These are phyloP conservation scores for Paratilapia polleni DNA, from an alignment of 2,113 vertebrate species.

Conservation along the genomic window DNA sequence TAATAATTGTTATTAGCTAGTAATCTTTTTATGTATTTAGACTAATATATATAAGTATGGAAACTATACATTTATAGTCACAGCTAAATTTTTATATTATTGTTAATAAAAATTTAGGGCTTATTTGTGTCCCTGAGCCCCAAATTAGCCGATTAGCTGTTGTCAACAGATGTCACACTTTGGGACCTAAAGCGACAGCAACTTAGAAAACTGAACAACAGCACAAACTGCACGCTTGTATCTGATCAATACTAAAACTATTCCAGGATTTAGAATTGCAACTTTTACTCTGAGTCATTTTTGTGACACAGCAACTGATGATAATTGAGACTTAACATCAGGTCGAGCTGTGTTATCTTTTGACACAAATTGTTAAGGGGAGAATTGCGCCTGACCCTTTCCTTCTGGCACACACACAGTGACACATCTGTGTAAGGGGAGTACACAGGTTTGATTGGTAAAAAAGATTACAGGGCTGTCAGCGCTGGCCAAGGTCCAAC, in stretches of 20 bases:
- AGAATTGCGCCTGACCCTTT: slow-evolving; percentile 48
- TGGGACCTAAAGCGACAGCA: background rate
- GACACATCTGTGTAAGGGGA: slow-evolving; percentile 20
- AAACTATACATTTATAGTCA: background rate
- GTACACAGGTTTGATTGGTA: slow-evolving; percentile 61
- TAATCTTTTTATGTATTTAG: background rate
- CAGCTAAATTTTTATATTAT: background rate
- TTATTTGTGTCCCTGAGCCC: background rate
- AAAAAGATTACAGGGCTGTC: slow-evolving; percentile 69
- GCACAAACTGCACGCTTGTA: background rate
- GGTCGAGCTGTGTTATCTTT: slow-evolving; percentile 42
- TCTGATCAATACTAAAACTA: slow-evolving; percentile 30
- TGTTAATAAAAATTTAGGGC: background rate
- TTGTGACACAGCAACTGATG: slow-evolving; percentile 46
- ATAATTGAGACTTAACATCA: slow-evolving; percentile 54
- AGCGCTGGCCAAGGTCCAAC: slow-evolving; percentile 44
- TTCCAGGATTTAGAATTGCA: slow-evolving; percentile 36
- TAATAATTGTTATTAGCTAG: background rate
- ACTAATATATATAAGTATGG: background rate
- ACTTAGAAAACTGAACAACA: background rate
- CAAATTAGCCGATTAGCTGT: background rate
- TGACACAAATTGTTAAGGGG: slow-evolving; percentile 42
- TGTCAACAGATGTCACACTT: background rate
- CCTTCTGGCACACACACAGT: slow-evolving; percentile 10
- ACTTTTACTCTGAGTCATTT: slow-evolving; percentile 33